phyloP scores from a whole-genome alignment of 2,888 invertebrate genomes.

The Stenoptilia bipunctidactyla region DNA sequence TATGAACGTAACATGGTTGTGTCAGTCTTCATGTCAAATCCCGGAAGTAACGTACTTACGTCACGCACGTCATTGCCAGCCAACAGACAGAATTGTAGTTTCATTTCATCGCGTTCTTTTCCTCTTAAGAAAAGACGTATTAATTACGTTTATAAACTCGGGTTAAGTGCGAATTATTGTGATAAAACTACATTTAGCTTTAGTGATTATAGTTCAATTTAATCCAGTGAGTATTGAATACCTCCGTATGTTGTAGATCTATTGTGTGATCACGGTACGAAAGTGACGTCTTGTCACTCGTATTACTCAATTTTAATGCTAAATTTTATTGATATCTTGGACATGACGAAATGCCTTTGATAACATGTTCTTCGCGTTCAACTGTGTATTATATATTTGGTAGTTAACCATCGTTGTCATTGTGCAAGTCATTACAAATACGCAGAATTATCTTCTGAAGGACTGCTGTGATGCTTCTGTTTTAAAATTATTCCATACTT shows the following conservation, averaged over 20 bases:
- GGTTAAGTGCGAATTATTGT: slow-evolving; percentile 55
- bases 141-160: slow-evolving; percentile 53
- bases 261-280: slow-evolving; percentile 30
- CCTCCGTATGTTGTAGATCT: background rate
- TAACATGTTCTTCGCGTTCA: too few relatives aligned
- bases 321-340: slow-evolving; percentile 24
- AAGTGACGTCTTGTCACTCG: slow-evolving; percentile 59
- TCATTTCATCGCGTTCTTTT: slow-evolving; percentile 39
- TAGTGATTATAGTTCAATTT: slow-evolving; percentile 62
- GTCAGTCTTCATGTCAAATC: slow-evolving; percentile 37
- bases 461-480: slow-evolving; percentile 13
- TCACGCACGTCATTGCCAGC: slow-evolving; percentile 57
- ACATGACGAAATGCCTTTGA: too few relatives aligned
- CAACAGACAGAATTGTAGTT: slow-evolving; percentile 42
- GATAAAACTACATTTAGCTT: slow-evolving; percentile 58
- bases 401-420: slow-evolving; percentile 9
- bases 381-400: too few relatives aligned
- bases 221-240: slow-evolving; percentile 58
- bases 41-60: slow-evolving; percentile 50
- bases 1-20: too few relatives aligned
- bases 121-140: slow-evolving; percentile 37
- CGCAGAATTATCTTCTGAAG: background rate
- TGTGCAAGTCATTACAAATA: slow-evolving; percentile 52
- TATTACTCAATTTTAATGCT: slow-evolving; percentile 59
- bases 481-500: slow-evolving; percentile 8